A percentile compares a stretch with the other conserved stretches of the same genome.
Conservation (phyloP, 2,113 vertebrate genomes). For the Lipophrys pholis region DNA sequence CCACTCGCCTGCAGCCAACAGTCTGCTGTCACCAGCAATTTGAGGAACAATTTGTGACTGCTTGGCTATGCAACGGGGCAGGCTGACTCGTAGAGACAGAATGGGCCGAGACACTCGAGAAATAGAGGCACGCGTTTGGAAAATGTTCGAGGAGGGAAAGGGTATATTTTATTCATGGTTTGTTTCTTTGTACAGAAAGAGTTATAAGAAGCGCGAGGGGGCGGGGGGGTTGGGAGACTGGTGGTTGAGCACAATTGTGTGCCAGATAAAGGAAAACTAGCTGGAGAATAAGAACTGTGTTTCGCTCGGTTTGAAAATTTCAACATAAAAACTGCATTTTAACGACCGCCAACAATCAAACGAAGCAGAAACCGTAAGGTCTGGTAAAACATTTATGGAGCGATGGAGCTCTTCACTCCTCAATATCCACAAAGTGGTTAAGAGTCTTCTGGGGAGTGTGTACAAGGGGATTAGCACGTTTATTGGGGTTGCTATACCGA, state of each 20-base stretch:
- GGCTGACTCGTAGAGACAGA: slow-evolving; percentile 16
- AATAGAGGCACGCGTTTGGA: slow-evolving; percentile 20
- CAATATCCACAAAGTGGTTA: background rate
- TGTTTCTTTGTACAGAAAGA: slow-evolving; percentile 5
- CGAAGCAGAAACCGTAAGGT: slow-evolving; percentile 10
- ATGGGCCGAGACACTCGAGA: slow-evolving; percentile 25
- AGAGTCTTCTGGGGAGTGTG: slow-evolving; percentile 24
- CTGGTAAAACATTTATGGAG: background rate
- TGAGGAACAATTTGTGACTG: slow-evolving; percentile 42
- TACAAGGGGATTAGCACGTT: slow-evolving; percentile 16
- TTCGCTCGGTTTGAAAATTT: slow-evolving; percentile 6
- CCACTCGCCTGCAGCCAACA: slow-evolving; percentile 42
- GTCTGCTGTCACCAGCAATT: slow-evolving; percentile 48
- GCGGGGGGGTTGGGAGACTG: background rate
- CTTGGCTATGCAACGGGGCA: slow-evolving; percentile 35
- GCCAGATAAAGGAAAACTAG: background rate
- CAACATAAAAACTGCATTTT: slow-evolving; percentile 6
- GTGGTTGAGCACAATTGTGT: background rate
- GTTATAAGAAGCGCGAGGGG: too few species aligned
- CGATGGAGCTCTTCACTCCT: slow-evolving; percentile 9
- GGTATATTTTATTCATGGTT: slow-evolving; percentile 49
- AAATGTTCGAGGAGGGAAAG: slow-evolving; percentile 5
- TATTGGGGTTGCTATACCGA: slow-evolving; percentile 32
- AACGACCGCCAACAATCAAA: slow-evolving; percentile 13
- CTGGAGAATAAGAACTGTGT: background rate